Conservation (phyloP, 1,140 invertebrate species). For the Araneus ventricosus region DNA sequence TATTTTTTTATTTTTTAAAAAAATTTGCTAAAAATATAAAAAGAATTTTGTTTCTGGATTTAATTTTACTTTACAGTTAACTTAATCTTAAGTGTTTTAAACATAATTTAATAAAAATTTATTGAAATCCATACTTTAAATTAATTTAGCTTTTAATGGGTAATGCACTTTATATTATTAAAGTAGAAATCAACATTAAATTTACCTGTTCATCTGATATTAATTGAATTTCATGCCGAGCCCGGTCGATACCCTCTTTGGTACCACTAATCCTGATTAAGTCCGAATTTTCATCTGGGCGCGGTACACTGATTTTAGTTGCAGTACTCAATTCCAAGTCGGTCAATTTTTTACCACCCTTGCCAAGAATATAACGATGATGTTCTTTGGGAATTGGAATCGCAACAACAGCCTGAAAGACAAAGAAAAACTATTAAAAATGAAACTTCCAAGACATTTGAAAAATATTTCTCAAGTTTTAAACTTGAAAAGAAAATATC, state of each 20-base stretch:
- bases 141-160: too few species aligned
- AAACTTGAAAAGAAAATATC: background rate
- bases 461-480: background rate
- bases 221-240: slow-evolving; percentile 94
- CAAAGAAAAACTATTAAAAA: background rate
- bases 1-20: too few species aligned
- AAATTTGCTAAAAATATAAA: too few species aligned
- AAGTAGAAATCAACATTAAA: too few species aligned
- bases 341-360: slow-evolving; percentile 92
- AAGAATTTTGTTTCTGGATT: too few species aligned
- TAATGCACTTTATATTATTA: too few species aligned
- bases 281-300: slow-evolving; percentile 87
- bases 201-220: slow-evolving; percentile 94
- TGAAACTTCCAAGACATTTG: too few species aligned
- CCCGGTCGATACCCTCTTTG: slow-evolving; percentile 97
- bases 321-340: slow-evolving; percentile 93
- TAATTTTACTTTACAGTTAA: too few species aligned
- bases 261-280: slow-evolving; percentile 85
- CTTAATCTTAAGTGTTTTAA: too few species aligned
- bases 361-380: slow-evolving; percentile 96
- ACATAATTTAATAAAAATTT: too few species aligned
- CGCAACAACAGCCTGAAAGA: slow-evolving; percentile 85
- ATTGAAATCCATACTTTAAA: too few species aligned
- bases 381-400: slow-evolving; percentile 90
- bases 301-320: slow-evolving; percentile 93